These are phyloP conservation scores for Lordiphosa mommai DNA, from an alignment of 1,140 invertebrate species.

Conservation along the genomic window DNA sequence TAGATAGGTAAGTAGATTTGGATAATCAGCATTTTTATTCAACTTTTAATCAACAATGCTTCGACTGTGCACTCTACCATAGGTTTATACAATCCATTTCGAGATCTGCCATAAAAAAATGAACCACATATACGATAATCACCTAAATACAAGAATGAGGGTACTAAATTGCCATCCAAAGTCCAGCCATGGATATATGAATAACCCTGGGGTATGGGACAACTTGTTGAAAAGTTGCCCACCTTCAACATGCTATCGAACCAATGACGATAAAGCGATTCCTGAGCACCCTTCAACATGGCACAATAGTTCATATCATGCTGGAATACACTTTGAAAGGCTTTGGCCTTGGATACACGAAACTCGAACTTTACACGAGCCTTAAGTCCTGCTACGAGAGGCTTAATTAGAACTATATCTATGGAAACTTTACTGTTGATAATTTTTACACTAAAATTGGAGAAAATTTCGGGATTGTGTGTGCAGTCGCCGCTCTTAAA, in stretches of 20 bases:
- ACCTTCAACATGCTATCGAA: constrained; percentile 37
- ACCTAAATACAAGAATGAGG: constrained; percentile 58
- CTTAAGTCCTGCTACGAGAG: constrained; percentile 35
- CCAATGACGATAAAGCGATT: constrained; percentile 59
- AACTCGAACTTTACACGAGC: constrained; percentile 54
- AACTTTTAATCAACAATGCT: constrained; percentile 23
- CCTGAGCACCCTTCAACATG: constrained; percentile 37
- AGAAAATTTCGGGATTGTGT: constrained; percentile 32
- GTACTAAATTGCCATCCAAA: constrained; percentile 36
- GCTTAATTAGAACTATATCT: constrained; percentile 34
- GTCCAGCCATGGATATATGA: constrained; percentile 57
- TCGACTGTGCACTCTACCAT: constrained; percentile 45
- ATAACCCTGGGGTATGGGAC: constrained; percentile 46
- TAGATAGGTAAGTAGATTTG: no score
- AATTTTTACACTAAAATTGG: constrained; percentile 48
- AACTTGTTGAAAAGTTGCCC: constrained; percentile 58
- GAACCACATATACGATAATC: constrained; percentile 52
- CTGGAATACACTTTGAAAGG: constrained; percentile 56
- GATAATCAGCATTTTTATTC: not conserved
- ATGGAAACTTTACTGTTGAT: constrained; percentile 33
- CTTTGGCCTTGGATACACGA: constrained; percentile 40
- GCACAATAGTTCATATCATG: constrained; percentile 63
- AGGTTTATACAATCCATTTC: constrained; percentile 16
- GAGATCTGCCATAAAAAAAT: constrained; percentile 46
- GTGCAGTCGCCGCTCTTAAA: constrained; percentile 44